phyloP scores from a whole-genome alignment of 2,888 invertebrate species.

The Asteroscopus sphinx region DNA sequence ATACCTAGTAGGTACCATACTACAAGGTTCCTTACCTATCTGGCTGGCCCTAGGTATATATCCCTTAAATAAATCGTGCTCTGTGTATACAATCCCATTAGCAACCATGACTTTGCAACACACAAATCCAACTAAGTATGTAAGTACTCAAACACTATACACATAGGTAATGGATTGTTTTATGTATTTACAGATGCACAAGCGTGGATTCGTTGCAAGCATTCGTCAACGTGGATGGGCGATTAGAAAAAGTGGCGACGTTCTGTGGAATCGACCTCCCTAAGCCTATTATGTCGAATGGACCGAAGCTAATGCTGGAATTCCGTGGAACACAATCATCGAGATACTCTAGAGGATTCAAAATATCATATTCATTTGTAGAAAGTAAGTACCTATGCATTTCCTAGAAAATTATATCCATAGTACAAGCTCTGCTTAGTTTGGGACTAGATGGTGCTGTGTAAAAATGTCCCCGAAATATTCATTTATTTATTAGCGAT shows the following conservation, averaged over 20 bases:
- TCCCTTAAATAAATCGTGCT: too few species aligned
- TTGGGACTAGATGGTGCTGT: too few species aligned
- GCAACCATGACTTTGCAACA: too few species aligned
- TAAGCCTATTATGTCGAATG: conserved; percentile 97
- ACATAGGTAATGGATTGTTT: too few species aligned
- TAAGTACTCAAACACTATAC: conserved; percentile 1
- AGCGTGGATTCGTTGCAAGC: conserved; percentile 95
- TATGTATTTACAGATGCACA: conserved; percentile 91
- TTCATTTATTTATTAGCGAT: too few species aligned
- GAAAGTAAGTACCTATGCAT: conserved; percentile 94
- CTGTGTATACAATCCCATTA: too few species aligned
- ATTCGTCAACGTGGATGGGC: conserved; percentile 94
- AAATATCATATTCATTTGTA: conserved; percentile 96
- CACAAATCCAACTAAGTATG: neutral
- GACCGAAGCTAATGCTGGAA: conserved; percentile 95
- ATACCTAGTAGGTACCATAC: too few species aligned
- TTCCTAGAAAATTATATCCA: neutral
- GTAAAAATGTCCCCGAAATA: too few species aligned
- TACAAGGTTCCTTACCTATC: too few species aligned
- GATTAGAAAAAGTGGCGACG: conserved; percentile 95
- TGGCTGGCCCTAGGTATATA: too few species aligned
- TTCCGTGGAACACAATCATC: conserved; percentile 95
- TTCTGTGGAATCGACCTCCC: conserved; percentile 96
- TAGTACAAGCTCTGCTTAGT: too few species aligned
- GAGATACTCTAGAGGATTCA: conserved; percentile 95